Evolutionary conservation across 2,797 vertebrate genomes (phyloP).

Genomic region (Peromyscus nudipes): DNA sequence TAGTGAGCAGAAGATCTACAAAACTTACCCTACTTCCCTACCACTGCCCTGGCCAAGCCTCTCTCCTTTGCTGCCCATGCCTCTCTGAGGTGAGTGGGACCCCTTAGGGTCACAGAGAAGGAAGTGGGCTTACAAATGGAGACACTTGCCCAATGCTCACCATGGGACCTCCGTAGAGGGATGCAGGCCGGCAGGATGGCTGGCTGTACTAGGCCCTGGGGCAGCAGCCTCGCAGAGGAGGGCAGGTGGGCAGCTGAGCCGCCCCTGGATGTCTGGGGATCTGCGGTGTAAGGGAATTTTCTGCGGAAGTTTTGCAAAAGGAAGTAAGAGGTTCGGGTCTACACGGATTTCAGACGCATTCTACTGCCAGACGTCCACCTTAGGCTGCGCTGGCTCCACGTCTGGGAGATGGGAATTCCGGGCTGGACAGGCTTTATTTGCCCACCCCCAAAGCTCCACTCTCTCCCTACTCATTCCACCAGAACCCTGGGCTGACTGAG

Average conservation of each 20-base stretch:
- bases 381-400: background rate
- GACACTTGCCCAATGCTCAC: background rate
- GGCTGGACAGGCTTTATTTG: background rate
- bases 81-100: background rate
- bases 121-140: background rate
- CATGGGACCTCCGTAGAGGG: fast-evolving
- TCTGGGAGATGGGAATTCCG: background rate
- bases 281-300: background rate
- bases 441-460: background rate
- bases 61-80: background rate
- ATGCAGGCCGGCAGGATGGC: background rate
- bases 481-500: background rate
- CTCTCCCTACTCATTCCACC: background rate
- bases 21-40: background rate
- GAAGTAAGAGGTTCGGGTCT: background rate
- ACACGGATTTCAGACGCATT: fast-evolving
- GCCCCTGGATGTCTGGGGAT: background rate
- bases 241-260: background rate
- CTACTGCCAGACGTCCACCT: background rate
- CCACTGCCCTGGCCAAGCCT: background rate
- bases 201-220: too few relatives aligned
- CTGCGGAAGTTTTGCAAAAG: background rate
- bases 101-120: background rate
- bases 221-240: background rate
- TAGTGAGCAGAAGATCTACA: background rate